Conservation (phyloP, 2,797 vertebrate species). For the Pteronotus mesoamericanus region DNA sequence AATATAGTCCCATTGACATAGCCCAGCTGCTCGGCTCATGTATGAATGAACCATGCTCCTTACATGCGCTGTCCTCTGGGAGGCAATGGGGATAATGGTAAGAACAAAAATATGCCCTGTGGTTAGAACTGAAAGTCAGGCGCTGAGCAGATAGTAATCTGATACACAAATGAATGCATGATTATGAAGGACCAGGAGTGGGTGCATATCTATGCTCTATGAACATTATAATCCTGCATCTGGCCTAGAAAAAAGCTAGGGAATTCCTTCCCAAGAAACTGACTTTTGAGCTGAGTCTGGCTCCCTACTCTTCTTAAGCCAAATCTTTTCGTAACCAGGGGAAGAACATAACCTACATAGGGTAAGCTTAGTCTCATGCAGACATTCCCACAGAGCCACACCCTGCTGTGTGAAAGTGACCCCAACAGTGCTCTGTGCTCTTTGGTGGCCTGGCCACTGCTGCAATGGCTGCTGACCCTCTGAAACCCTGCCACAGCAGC, state of each 20-base stretch:
- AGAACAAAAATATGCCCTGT: not conserved
- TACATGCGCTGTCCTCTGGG: not conserved
- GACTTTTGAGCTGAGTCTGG: not conserved
- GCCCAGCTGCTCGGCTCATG: not conserved
- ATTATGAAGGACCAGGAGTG: not conserved
- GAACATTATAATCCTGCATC: not conserved
- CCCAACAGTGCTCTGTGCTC: fast-evolving
- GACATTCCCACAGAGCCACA: no score
- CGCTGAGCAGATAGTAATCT: not conserved
- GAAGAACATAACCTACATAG: not conserved
- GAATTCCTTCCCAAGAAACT: not conserved
- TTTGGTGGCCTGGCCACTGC: fast-evolving
- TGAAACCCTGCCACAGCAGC: fast-evolving
- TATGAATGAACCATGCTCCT: not conserved
- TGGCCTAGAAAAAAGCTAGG: not conserved
- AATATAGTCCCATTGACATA: fast-evolving
- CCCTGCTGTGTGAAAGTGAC: no score
- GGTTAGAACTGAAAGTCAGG: not conserved
- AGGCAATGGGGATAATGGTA: fast-evolving
- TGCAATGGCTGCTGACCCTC: not conserved
- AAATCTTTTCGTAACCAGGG: not conserved
- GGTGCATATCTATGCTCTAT: not conserved
- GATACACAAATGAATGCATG: fast-evolving
- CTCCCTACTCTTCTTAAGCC: not conserved
- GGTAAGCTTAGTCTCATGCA: fast-evolving